Base-by-base conservation (phyloP, 2,888 invertebrate genomes). In the Merodon equestris region DNA sequence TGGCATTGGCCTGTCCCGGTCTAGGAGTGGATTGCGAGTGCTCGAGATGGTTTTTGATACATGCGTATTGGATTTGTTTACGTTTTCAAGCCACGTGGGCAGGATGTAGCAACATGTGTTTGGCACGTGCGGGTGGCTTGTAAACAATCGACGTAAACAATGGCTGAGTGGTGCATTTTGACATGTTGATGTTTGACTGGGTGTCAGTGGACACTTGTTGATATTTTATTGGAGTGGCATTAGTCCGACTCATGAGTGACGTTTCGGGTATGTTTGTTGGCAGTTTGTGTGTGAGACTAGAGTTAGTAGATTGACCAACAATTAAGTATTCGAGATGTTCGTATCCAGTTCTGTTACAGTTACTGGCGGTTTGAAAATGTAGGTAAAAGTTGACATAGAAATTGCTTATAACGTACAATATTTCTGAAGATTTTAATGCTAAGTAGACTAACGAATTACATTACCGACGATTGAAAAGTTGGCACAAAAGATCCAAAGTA, bases 61-160 rank as follows among this genome's bases (percentile, higher is more conserved):
- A 76, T 81, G 86, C 87, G 86, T 82, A 18, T 1, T 81, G 0
- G 10, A 3, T 60, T 83, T 87, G 85, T 87, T 87, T 86, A 86
- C 83, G 40, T 45, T 56, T 67, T 66, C 12, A 1, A 40, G 57
- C n/a, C 82, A 53, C 63, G 68, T 71, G 76, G 9, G 9, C n/a
- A 50, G 66, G 42, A 53, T 63, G 66, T 72, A 47, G 63, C 48
- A 54, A 61, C 67, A 73, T 72, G 75, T 76, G 82, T 42, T 36
- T 10, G 7, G 7, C 70, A 81, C 19, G 57, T 66, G 81, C 42
- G 40, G 54, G 12, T n/a, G 18, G 14, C 42, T 5, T 17, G 45
- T 51, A 36, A 64, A 73, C 42, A 74, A 57, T 45, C 17, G 48
- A 34, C 18, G 54, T 63, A 79, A 79, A 63, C 61, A 60, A 27